Evolutionary conservation across 2,797 vertebrate species (phyloP), one percentile per base, ranked within the genome.

Genomic region (Anas flavirostris): DNA sequence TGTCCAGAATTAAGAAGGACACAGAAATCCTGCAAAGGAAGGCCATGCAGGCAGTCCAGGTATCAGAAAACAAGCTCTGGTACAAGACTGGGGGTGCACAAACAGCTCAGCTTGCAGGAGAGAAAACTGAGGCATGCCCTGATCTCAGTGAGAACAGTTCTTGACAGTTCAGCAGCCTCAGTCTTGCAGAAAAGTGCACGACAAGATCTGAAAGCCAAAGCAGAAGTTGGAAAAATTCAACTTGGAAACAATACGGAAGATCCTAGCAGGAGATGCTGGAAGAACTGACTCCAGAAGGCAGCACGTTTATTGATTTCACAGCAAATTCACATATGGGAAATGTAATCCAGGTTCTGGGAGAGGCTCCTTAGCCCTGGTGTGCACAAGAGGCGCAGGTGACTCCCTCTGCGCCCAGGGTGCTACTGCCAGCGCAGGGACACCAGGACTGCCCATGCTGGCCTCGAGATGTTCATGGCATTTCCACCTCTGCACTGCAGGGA

Each of bases 141-240:
- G 44, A 21, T 69, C 48, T 77, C 21, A 2, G 21, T 0, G 3
- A 82, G 83, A 84, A 90, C 63, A 68, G 74, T 28, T 88, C 21
- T 69, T 85, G 86, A 62, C 78, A 75, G 72, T 73, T 82, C 74
- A 82, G 25, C 39, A 43, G 67, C 56, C 59, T 87, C 64, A 0
- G 0, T 70, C 78, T 90, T 8, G 0, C 70, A 86, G 46, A 94
- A 26, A 35, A 84, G 29, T 43, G 41, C 53, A 58, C 76, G 81
- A 43, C 43, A 53, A 68, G 56, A 87, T 55, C 67, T 80, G 70
- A 95, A 90, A 62, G 39, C 70, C 93, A 79, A 79, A 90, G 78
- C 28, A 90, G 72, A 74, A 56, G 52, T 46, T 64, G 56, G 86
- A 85, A 86, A 86, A 94, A 80, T 14, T 93, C 78, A 90, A 28